Conservation (phyloP, 2,888 invertebrate species). For the Pseudococcus longispinus region DNA sequence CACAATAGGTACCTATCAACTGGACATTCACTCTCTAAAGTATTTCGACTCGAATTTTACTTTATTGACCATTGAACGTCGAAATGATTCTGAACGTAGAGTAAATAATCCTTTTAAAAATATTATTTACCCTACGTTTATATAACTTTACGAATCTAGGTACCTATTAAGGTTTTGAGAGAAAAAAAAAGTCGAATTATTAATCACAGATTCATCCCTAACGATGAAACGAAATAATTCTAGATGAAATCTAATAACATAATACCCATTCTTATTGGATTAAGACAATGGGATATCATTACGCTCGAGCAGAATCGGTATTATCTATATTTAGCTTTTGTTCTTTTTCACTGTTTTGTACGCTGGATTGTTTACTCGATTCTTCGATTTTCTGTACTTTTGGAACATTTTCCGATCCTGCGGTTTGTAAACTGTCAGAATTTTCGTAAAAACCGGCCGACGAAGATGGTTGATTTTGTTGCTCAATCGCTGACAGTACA, state of each 20-base stretch:
- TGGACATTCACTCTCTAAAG: not conserved
- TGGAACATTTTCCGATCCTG: conserved; percentile 43
- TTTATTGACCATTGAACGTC: not conserved
- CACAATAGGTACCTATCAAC: not conserved
- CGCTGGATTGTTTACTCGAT: not conserved
- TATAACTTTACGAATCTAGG: not conserved
- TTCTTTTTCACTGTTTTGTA: not conserved
- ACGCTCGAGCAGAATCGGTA: not conserved
- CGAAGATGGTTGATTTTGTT: conserved; percentile 62
- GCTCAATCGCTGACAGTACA: conserved; percentile 82
- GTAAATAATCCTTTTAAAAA: not conserved
- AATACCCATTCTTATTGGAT: not conserved
- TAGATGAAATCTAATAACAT: not conserved
- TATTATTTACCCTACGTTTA: not conserved
- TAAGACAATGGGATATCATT: not conserved
- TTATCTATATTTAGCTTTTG: not conserved
- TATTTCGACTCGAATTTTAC: not conserved
- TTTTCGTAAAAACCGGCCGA: not conserved
- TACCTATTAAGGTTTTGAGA: not conserved
- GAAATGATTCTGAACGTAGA: not conserved
- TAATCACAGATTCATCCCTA: not conserved
- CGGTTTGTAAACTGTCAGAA: conserved; percentile 44
- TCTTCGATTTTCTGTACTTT: not conserved
- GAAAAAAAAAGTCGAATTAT: not conserved
- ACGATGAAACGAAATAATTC: not conserved